Evolutionary conservation across 2,888 invertebrate genomes (phyloP), one percentile per base, ranked within the genome.

Genomic region (Amiota mariae): DNA sequence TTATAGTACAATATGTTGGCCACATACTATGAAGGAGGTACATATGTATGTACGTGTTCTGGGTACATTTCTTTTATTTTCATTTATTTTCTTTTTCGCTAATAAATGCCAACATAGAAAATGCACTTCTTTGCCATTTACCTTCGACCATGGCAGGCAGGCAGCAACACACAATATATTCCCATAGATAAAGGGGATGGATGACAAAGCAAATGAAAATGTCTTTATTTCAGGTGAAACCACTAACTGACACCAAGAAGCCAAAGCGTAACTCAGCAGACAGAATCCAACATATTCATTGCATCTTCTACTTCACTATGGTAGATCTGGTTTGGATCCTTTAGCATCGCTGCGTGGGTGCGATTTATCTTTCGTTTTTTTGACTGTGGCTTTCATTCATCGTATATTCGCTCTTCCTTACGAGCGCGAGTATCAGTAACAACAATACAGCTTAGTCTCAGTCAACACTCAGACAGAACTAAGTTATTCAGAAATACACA

Each of bases 401-500:
- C 36, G 36, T 36, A 36, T 6, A 2, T 6, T 36, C 6, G 36
- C 36, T 2, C 36, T 36, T 36, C 4, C 36, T 24, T 24, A 36
- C 2, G 3, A 2, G 8, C 36, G 36, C 36, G 3, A 36, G 36
- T 36, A 36, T 36, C 36, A 36, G 36, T 36, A 36, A 4, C 36
- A 36, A 6, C 46, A 46, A 24, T 46, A 54, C n/a, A 63, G 63
- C 63, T 63, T 63, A 36, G 63, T 63, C 63, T 63, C 36, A 63
- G 63, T 63, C 63, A 36, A 24, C 63, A n/a, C 24, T 75, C 57
- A 18, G 68, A 75, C 56, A 68, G 51, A 15, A 10, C 46, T 49
- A 70, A 71, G 59, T 71, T 66, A 72, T 57, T 48, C 75, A 78
- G 76, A 75, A 54, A 15, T 15, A 76, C 76, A 78, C 73, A 77